Percentiles rank a stretch among this genome's conserved stretches.
These are phyloP conservation scores for Eristalinus sepulchralis DNA, from an alignment of 2,888 invertebrate species.

Conservation along the genomic window DNA sequence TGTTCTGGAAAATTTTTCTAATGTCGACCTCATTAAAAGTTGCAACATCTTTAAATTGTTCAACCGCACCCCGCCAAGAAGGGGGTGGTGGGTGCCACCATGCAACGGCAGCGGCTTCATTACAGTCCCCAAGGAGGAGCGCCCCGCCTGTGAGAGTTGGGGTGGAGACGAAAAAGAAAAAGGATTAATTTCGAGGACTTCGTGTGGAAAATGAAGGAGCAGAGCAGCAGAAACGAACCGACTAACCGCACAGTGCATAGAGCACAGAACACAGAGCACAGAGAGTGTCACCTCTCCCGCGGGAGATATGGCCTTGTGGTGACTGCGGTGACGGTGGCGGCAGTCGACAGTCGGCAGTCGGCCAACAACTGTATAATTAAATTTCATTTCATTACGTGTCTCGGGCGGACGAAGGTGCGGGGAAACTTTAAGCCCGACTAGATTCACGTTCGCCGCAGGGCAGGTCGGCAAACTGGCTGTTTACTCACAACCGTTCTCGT, in stretches of 20 bases:
- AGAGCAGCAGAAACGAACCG: constrained; percentile 28
- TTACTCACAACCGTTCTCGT: constrained; percentile 35
- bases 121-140: constrained; percentile 24
- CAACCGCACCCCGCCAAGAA: too few species aligned
- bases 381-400: constrained; percentile 63
- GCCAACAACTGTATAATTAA: constrained; percentile 59
- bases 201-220: constrained; percentile 63
- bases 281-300: constrained; percentile 11
- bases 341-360: constrained; percentile 20
- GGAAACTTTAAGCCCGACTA: constrained; percentile 6
- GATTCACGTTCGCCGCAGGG: constrained; percentile 39
- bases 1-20: constrained; percentile 56
- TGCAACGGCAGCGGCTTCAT: constrained; percentile 62
- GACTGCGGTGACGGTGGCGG: constrained; percentile 6
- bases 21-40: constrained; percentile 71
- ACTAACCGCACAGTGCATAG: constrained; percentile 30
- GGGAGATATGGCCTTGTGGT: constrained; percentile 2
- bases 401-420: neutral
- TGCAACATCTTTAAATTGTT: constrained; percentile 69
- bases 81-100: too few species aligned
- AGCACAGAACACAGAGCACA: constrained; percentile 22
- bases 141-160: too few species aligned
- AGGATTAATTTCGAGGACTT: constrained; percentile 68
- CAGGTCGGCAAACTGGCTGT: constrained; percentile 46
- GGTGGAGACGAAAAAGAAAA: constrained; percentile 31